phyloP scores from a whole-genome alignment of 2,113 vertebrate genomes.

The Halcyon senegalensis region DNA sequence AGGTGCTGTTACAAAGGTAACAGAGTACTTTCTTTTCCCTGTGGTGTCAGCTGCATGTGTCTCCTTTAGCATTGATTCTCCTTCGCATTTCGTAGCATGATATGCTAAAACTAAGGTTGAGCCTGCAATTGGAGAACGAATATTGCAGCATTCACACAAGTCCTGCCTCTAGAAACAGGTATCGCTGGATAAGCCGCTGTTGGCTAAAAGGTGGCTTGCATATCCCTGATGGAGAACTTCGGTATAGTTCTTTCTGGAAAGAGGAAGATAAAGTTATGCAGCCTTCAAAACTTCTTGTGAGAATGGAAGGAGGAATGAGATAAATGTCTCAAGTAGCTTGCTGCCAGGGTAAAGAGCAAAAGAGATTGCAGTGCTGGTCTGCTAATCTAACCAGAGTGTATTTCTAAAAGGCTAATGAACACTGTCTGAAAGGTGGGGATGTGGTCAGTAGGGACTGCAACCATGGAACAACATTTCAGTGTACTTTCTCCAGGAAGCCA shows the following conservation, averaged over 20 bases:
- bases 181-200: not conserved
- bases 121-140: not conserved
- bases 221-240: not conserved
- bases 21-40: not conserved
- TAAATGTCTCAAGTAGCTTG: not conserved
- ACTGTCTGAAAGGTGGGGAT: not conserved
- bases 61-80: not conserved
- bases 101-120: not conserved
- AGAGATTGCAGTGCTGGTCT: not conserved
- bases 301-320: not conserved
- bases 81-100: not conserved
- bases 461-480: not conserved
- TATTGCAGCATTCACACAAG: not conserved
- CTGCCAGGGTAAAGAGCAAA: not conserved
- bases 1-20: slow-evolving; percentile 90
- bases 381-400: not conserved
- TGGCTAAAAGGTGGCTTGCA: not conserved
- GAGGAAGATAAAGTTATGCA: not conserved
- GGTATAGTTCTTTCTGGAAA: not conserved
- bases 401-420: not conserved
- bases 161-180: not conserved
- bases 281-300: not conserved
- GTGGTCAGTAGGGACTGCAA: not conserved
- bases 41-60: not conserved
- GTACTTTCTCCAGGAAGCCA: not conserved